Percentiles rank a stretch among this genome's conserved stretches.
Evolutionary conservation across 2,888 invertebrate species (phyloP).

Genomic region (Portevinia maculata): DNA sequence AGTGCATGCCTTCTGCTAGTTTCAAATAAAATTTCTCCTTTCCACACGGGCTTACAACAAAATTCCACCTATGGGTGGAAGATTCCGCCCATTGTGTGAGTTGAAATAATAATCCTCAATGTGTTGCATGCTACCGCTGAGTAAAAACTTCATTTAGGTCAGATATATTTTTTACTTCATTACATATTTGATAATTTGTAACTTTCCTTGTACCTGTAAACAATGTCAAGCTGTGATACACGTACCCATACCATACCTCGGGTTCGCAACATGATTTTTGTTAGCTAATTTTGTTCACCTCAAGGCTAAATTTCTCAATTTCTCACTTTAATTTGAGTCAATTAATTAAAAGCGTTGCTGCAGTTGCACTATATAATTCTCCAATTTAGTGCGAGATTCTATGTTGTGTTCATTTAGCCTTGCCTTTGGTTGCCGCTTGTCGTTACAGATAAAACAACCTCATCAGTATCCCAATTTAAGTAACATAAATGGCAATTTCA

Average conservation of each 20-base stretch:
- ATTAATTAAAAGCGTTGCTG: constrained; percentile 64
- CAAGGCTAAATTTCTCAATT: constrained; percentile 66
- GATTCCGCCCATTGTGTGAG: constrained; percentile 16
- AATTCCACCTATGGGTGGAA: neutral
- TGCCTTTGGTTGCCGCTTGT: neutral
- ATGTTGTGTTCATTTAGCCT: constrained; percentile 39
- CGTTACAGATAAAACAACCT: constrained; percentile 18
- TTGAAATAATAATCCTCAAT: constrained; percentile 42
- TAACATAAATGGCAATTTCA: constrained; percentile 69
- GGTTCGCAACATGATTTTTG: constrained; percentile 12
- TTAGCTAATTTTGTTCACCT: constrained; percentile 61
- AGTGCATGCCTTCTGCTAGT: constrained; percentile 40
- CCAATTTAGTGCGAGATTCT: constrained; percentile 32
- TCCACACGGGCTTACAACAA: neutral
- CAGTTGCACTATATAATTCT: constrained; percentile 34
- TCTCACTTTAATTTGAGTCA: constrained; percentile 71
- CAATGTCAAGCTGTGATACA: constrained; percentile 43
- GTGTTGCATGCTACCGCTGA: constrained; percentile 37
- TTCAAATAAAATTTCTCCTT: constrained; percentile 17
- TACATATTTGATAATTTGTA: constrained; percentile 1
- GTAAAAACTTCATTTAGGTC: constrained; percentile 22
- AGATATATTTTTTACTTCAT: constrained; percentile 18
- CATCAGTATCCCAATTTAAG: constrained; percentile 46
- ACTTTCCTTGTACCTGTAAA: constrained; percentile 51
- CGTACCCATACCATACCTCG: neutral